These are phyloP conservation scores for Scatophagus argus DNA, from an alignment of 2,113 vertebrate species.

Conservation along the genomic window DNA sequence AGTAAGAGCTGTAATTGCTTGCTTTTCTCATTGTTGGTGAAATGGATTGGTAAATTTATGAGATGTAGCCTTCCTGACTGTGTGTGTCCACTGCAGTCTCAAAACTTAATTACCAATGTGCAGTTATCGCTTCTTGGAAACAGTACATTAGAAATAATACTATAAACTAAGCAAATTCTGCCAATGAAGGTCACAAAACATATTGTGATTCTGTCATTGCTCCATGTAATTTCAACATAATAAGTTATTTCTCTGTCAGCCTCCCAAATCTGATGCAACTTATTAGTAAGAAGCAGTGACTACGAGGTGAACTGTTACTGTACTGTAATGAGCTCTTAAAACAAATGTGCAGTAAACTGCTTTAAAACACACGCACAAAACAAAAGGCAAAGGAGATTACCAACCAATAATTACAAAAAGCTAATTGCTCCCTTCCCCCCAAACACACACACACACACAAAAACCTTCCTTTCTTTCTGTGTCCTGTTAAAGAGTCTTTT, in stretches of 20 bases:
- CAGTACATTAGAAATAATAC: not conserved
- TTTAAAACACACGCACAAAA: not conserved
- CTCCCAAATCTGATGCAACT: constrained; percentile 30
- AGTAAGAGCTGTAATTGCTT: not conserved
- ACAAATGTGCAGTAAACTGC: not conserved
- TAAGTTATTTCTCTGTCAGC: not conserved
- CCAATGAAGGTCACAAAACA: not conserved
- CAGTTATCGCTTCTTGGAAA: not conserved
- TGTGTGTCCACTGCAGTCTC: not conserved
- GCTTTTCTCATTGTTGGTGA: not conserved
- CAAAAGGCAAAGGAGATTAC: constrained; percentile 18
- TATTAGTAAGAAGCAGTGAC: constrained; percentile 9
- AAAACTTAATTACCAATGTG: not conserved
- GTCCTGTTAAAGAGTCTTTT: constrained; percentile 27
- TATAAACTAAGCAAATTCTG: not conserved
- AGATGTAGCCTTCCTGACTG: not conserved
- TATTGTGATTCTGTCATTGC: not conserved
- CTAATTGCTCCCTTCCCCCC: constrained; percentile 22
- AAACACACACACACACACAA: too few relatives aligned
- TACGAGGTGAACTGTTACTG: not conserved
- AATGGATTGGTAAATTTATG: not conserved
- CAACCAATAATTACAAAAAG: constrained; percentile 30
- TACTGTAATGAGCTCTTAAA: not conserved
- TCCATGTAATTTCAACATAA: constrained; percentile 5
- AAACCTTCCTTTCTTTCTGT: not conserved